Evolutionary conservation across 2,113 vertebrate species (phyloP), one percentile per base, ranked within the genome.

Genomic region (Gadus macrocephalus): DNA sequence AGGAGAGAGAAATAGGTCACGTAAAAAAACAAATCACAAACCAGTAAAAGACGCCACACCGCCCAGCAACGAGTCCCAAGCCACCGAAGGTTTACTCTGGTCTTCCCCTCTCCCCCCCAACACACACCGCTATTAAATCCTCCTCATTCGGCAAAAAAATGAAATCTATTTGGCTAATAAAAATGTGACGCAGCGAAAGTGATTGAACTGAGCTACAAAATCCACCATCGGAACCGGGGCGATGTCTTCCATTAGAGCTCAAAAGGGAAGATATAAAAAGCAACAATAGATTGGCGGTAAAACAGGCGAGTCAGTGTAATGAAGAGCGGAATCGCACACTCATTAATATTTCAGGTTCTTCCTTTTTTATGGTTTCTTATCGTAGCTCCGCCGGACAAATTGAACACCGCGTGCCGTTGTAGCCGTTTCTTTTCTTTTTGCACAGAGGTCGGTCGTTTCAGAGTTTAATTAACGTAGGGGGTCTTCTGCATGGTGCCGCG

Each of bases 311-410:
- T 49, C 42, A 9, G 72, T 42, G 63, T 35, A 73, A 68, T 68
- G 75, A 75, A 77, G 76, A 76, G 27, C 53, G 70, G 70, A 79
- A 73, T 81, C 80, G 77, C 62, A 20, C 20, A 20, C 20, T 76
- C 78, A 82, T 82, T 77, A 83, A 81, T 83, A 74, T 74, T 73
- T 81, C 22, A 19, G 68, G 73, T 65, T 71, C 81, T 71, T 66
- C 42, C 42, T 49, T 49, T 42, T 49, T 49, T 49, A 49, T 14
- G 42, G 53, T 35, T 73, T 80, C 80, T 70, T 70, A 82, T 67
- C 72, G 74, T 15, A 68, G 56, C 15, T 5, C 58, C 5, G 68
- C 53, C 55, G 27, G 67, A 73, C 68, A 64, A 64, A 70, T 77
- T 75, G 67, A 68, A 70, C 71, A 4, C 22, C 35, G n/a, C 7